Conservation (phyloP, 2,888 invertebrate genomes). For the Pyrrhosoma nymphula region DNA sequence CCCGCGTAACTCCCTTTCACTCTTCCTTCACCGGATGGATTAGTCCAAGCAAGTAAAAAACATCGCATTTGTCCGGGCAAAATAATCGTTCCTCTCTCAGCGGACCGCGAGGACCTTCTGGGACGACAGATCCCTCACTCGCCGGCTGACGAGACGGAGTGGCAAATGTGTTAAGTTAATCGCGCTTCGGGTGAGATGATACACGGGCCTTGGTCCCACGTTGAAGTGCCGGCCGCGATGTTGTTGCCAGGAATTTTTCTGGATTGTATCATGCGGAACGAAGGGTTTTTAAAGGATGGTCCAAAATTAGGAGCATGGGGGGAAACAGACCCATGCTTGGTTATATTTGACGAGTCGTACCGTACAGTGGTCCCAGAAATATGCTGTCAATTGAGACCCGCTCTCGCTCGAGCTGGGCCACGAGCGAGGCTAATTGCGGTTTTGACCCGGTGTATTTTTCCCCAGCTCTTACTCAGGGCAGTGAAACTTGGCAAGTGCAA, state of each 20-base stretch:
- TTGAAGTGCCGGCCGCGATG: background rate
- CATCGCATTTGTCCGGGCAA: background rate
- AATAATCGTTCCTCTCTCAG: background rate
- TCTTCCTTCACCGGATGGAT: background rate
- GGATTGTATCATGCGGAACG: too few species aligned
- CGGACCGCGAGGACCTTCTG: background rate
- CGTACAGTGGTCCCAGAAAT: too few species aligned
- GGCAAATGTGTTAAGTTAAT: constrained; percentile 49
- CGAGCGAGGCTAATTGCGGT: too few species aligned
- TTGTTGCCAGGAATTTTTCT: background rate
- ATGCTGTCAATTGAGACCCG: too few species aligned
- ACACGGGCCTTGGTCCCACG: background rate
- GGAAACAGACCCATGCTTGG: too few species aligned
- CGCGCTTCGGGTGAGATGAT: constrained; percentile 27
- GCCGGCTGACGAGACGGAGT: background rate
- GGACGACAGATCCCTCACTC: background rate
- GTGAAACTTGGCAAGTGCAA: too few species aligned
- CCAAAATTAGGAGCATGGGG: too few species aligned
- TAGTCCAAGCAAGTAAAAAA: constrained; percentile 32
- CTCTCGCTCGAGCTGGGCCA: too few species aligned
- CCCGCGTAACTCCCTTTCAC: background rate
- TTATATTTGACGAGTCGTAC: too few species aligned
- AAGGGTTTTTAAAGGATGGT: too few species aligned
- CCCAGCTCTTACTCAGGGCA: too few species aligned
- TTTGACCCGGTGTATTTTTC: too few species aligned